A percentile compares a stretch with the other conserved stretches of the same genome.
phyloP scores from a whole-genome alignment of 2,113 vertebrate genomes.

The Neopipo cinnamomea region DNA sequence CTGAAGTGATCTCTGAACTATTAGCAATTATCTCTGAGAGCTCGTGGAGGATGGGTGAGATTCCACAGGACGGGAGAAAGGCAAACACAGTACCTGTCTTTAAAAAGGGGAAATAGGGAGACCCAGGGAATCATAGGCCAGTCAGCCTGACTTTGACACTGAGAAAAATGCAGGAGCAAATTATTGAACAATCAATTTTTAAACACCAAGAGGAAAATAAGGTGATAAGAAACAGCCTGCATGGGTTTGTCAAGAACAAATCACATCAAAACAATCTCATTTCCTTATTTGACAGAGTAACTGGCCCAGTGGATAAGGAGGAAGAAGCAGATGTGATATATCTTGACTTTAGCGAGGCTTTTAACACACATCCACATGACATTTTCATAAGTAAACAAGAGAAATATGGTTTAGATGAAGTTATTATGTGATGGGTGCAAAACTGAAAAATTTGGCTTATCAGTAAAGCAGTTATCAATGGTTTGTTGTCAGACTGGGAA shows the following conservation, averaged over 20 bases:
- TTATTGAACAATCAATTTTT: constrained; percentile 58
- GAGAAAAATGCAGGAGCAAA: constrained; percentile 18
- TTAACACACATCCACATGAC: constrained; percentile 28
- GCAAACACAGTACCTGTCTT: neutral
- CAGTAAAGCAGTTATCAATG: neutral
- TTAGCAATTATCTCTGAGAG: constrained; percentile 23
- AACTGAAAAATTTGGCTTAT: constrained; percentile 25
- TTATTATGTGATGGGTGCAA: constrained; percentile 16
- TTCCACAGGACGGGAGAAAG: neutral
- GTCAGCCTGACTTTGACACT: constrained; percentile 22
- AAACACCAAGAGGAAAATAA: constrained; percentile 54
- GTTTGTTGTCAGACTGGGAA: constrained; percentile 17
- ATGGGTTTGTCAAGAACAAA: constrained; percentile 53
- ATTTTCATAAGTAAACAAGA: constrained; percentile 47
- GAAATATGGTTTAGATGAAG: constrained; percentile 33
- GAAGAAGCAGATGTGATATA: constrained; percentile 35
- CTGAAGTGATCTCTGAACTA: constrained; percentile 23
- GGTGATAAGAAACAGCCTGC: constrained; percentile 48
- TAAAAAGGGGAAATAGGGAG: neutral
- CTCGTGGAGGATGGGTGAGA: neutral
- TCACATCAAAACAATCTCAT: constrained; percentile 48
- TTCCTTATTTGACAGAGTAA: constrained; percentile 54
- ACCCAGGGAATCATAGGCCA: neutral
- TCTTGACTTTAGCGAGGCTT: constrained; percentile 22
- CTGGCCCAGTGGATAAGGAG: constrained; percentile 33